Evolutionary conservation across 2,797 vertebrate species (phyloP).

Genomic region (Sebastes cheni): DNA sequence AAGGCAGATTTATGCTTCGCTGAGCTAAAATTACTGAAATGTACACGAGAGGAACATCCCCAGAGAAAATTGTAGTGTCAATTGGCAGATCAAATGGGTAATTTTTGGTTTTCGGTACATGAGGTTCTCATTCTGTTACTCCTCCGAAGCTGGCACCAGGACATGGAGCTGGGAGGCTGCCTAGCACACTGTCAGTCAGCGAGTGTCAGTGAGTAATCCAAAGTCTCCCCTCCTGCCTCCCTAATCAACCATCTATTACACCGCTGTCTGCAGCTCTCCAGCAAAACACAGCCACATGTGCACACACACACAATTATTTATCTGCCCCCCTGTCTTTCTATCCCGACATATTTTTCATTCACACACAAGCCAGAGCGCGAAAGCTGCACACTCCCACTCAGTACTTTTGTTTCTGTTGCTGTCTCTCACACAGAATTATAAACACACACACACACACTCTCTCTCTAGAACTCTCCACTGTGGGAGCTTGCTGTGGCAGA

Average conservation of each 20-base stretch:
- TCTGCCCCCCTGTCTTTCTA: constrained; percentile 9
- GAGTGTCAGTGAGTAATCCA: constrained; percentile 46
- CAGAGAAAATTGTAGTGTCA: constrained; percentile 21
- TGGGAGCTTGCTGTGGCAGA: constrained; percentile 22
- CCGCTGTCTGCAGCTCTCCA: constrained; percentile 37
- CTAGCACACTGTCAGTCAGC: constrained; percentile 28
- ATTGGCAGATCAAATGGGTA: constrained; percentile 16
- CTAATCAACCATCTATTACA: constrained; percentile 55
- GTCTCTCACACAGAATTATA: constrained; percentile 16
- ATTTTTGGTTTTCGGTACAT: constrained; percentile 13
- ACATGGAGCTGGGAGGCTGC: constrained; percentile 11
- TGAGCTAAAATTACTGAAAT: background rate
- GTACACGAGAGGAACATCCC: background rate
- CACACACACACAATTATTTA: constrained; percentile 28
- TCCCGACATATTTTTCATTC: background rate
- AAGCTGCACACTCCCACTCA: background rate
- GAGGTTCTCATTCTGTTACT: background rate
- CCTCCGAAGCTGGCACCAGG: constrained; percentile 22
- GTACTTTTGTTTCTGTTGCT: constrained; percentile 20
- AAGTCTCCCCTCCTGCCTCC: constrained; percentile 30
- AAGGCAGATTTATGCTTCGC: background rate
- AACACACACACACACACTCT: constrained; percentile 6
- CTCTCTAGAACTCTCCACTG: constrained; percentile 15
- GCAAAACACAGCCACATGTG: constrained; percentile 28
- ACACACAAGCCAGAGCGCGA: background rate